Conservation (phyloP, 2,113 vertebrate species). For the Zeus faber region DNA sequence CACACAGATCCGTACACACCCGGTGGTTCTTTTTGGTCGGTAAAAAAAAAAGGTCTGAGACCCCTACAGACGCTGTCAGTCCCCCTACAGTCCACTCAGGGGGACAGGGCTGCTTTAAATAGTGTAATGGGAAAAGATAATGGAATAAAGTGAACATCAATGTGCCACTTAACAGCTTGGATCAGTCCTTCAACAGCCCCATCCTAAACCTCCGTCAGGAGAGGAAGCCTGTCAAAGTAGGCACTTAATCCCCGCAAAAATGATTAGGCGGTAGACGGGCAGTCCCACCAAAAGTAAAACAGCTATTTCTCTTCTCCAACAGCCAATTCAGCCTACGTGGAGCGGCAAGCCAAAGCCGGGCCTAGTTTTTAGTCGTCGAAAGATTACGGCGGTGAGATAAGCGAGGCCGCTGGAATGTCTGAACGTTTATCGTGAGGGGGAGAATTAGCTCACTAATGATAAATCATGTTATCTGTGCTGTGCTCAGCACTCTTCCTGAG, state of each 20-base stretch:
- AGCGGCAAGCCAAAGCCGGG: slow-evolving; percentile 39
- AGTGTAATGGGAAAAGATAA: not conserved
- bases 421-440: slow-evolving; percentile 67
- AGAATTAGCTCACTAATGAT: slow-evolving; percentile 49
- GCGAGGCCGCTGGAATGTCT: slow-evolving; percentile 50
- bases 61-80: too few species aligned
- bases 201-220: too few species aligned
- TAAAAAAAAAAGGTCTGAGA: too few species aligned
- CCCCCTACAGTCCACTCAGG: too few species aligned
- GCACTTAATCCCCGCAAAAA: slow-evolving; percentile 47
- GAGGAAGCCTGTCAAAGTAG: slow-evolving; percentile 21
- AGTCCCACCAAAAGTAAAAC: too few species aligned
- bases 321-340: slow-evolving; percentile 33
- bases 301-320: slow-evolving; percentile 30
- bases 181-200: too few species aligned
- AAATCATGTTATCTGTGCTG: slow-evolving; percentile 63
- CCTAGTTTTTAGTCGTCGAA: slow-evolving; percentile 50
- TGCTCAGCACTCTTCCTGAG: slow-evolving; percentile 51
- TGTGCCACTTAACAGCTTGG: too few species aligned
- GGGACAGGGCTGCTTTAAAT: too few species aligned
- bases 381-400: slow-evolving; percentile 68
- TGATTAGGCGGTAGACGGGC: slow-evolving; percentile 35
- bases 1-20: too few species aligned
- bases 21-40: too few species aligned
- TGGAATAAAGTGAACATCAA: slow-evolving; percentile 6